Conservation (phyloP, 92 coral and sea anemone species). For the Hydrozoanthus gracilis region DNA sequence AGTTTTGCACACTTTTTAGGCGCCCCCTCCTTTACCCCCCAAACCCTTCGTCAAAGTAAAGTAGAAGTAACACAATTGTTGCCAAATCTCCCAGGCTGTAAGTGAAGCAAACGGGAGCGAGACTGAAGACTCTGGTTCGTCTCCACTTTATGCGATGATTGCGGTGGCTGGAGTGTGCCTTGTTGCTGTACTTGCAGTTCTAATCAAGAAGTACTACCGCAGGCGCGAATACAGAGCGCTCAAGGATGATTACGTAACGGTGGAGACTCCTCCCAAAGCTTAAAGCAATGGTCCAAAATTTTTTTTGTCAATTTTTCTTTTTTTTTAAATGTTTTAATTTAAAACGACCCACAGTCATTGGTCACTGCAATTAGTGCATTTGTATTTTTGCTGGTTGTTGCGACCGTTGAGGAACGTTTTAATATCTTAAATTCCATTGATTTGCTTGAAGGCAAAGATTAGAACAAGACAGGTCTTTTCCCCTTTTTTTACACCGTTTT, state of each 20-base stretch:
- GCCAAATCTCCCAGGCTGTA: neutral
- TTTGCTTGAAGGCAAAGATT: no score
- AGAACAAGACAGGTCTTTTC: no score
- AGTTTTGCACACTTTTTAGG: no score
- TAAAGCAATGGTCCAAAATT: neutral
- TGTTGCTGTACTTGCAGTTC: conserved; percentile 18
- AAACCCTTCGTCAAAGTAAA: no score
- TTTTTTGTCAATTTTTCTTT: neutral
- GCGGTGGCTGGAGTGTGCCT: conserved; percentile 27
- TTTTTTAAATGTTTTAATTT: neutral
- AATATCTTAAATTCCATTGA: no score
- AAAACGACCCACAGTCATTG: neutral
- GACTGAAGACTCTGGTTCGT: neutral
- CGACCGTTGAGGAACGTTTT: no score
- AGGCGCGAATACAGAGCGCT: conserved; percentile 30
- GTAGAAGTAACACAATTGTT: neutral
- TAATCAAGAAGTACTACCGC: neutral
- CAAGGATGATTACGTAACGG: conserved; percentile 1
- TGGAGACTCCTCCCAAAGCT: conserved; percentile 19
- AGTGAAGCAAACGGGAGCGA: neutral
- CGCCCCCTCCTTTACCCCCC: no score
- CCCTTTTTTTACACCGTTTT: no score
- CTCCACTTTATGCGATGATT: conserved; percentile 25
- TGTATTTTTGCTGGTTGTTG: no score
- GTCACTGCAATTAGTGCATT: neutral